Conservation (phyloP, 1,140 invertebrate species). For the Parasteatoda tepidariorum region DNA sequence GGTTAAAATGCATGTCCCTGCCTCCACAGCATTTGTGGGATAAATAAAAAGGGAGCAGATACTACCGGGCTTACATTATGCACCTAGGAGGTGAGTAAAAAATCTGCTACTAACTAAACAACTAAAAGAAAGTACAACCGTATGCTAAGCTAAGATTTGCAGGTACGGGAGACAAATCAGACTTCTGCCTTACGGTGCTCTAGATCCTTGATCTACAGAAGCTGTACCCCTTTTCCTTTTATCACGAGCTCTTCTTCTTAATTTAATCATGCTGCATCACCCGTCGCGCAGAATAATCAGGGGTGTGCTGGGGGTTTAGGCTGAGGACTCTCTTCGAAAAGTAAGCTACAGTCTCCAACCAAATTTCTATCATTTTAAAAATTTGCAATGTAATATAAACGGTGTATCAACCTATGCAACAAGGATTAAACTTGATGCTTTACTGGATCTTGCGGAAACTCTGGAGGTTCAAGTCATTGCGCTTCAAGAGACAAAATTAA, state of each 20-base stretch:
- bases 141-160: too few species aligned
- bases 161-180: too few species aligned
- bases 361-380: constrained; percentile 21
- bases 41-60: too few species aligned
- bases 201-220: not conserved
- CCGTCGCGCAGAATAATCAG: constrained; percentile 11
- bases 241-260: constrained; percentile 12
- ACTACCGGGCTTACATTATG: too few species aligned
- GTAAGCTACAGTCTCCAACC: constrained; percentile 19
- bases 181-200: not conserved
- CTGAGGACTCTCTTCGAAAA: constrained; percentile 14
- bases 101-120: too few species aligned
- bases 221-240: constrained; percentile 5
- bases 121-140: too few species aligned
- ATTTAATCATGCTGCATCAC: constrained; percentile 16
- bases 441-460: constrained; percentile 18
- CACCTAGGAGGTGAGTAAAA: too few species aligned
- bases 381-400: constrained; percentile 22
- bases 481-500: not conserved
- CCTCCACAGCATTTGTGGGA: too few species aligned
- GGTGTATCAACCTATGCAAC: constrained; percentile 34
- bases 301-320: constrained; percentile 6
- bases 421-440: constrained; percentile 28
- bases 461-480: constrained; percentile 13
- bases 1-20: too few species aligned